Percentiles rank a stretch among this genome's conserved stretches.
phyloP scores from a whole-genome alignment of 2,113 vertebrate genomes.

The Synchiropus splendidus region DNA sequence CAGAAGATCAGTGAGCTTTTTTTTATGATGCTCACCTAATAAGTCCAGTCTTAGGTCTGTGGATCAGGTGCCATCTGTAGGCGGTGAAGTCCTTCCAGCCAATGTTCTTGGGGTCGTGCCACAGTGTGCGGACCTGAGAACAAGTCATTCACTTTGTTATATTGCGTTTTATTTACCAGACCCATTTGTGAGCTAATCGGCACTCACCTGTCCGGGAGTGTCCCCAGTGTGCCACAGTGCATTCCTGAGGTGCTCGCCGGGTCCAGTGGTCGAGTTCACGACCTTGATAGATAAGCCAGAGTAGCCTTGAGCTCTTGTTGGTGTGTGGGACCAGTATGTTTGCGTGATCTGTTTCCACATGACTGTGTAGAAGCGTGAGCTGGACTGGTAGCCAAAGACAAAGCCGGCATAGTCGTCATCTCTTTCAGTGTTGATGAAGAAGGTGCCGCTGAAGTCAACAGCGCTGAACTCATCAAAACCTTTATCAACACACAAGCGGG shows the following conservation, averaged over 20 bases:
- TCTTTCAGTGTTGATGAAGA: conserved; percentile 96
- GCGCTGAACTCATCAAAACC: conserved; percentile 95
- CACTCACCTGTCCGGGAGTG: conserved; percentile 83
- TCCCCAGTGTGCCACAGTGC: conserved; percentile 98
- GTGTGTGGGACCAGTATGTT: conserved; percentile 88
- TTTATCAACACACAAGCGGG: conserved; percentile 34
- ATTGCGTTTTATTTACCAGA: too few relatives aligned
- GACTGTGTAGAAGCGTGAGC: conserved; percentile 94
- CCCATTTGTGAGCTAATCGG: neutral
- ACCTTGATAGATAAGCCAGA: conserved; percentile 95
- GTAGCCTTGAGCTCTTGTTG: conserved; percentile 93
- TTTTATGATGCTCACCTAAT: conserved; percentile 75
- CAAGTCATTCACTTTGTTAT: neutral
- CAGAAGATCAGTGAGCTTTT: neutral
- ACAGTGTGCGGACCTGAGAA: conserved; percentile 86
- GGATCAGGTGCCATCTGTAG: conserved; percentile 94
- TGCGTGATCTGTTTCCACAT: conserved; percentile 99
- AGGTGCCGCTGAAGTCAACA: conserved; percentile 96
- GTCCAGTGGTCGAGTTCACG: conserved; percentile 96
- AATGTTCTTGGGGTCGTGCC: conserved; percentile 94
- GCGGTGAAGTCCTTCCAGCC: conserved; percentile 99
- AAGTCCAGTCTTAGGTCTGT: conserved; percentile 92
- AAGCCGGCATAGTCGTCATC: conserved; percentile 97
- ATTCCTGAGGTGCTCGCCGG: conserved; percentile 93
- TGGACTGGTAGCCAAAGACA: conserved; percentile 97